Percentiles rank a stretch among this genome's conserved stretches.
phyloP scores from a whole-genome alignment of 2,797 vertebrate genomes.

The Philypnodon macrostomus region DNA sequence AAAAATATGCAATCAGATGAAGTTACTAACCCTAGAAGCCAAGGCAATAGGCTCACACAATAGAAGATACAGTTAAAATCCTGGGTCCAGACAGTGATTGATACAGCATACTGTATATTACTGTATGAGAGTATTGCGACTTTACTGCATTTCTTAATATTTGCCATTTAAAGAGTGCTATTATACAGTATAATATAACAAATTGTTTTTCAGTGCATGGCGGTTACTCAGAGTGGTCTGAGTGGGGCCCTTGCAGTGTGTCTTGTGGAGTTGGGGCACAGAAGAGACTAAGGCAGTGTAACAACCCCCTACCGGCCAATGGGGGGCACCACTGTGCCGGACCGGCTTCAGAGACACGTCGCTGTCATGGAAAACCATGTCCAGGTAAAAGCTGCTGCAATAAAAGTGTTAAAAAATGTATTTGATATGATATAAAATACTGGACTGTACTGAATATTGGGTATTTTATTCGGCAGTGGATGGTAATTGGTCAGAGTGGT shows the following conservation, averaged over 20 bases:
- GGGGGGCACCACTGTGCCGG: conserved; percentile 85
- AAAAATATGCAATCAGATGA: too few relatives aligned
- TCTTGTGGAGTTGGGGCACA: conserved; percentile 87
- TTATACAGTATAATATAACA: too few relatives aligned
- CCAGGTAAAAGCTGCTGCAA: conserved; percentile 77
- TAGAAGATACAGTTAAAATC: too few relatives aligned
- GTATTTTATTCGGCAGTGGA: conserved; percentile 82
- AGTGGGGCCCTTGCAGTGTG: conserved; percentile 87
- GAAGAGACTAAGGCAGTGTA: conserved; percentile 85
- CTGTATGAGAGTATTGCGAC: too few relatives aligned
- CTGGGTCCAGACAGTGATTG: too few relatives aligned
- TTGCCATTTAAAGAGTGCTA: too few relatives aligned
- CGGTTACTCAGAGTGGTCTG: conserved; percentile 88
- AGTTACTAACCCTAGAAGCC: too few relatives aligned
- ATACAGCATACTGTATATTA: too few relatives aligned
- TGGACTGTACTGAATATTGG: too few relatives aligned
- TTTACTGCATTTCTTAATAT: too few relatives aligned
- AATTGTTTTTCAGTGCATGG: conserved; percentile 83
- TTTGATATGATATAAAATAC: background rate
- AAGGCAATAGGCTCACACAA: too few relatives aligned
- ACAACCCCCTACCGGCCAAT: conserved; percentile 88
- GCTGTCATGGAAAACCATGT: conserved; percentile 84
- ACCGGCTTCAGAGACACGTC: conserved; percentile 71
- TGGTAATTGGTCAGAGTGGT: conserved; percentile 93
- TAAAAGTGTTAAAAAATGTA: background rate